phyloP scores from a whole-genome alignment of 2,797 vertebrate species.

The Alosa sapidissima region DNA sequence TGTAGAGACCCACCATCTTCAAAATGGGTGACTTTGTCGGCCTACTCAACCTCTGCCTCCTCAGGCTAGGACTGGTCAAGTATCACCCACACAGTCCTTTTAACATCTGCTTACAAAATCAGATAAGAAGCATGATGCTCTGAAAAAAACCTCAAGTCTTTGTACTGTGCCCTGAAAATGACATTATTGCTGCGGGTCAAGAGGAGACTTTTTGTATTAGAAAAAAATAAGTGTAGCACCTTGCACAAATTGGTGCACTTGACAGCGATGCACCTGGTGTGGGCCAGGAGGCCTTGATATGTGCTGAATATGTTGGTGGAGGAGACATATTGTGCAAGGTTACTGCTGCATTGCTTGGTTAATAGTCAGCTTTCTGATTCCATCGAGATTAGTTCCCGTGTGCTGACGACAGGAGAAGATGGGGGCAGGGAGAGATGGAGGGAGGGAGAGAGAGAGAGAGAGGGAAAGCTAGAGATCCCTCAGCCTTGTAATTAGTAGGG shows the following conservation, averaged over 20 bases:
- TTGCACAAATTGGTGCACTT: neutral
- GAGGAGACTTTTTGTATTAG: neutral
- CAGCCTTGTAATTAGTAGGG: constrained; percentile 74
- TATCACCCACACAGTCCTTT: constrained; percentile 5
- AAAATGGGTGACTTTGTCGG: neutral
- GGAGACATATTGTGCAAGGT: constrained; percentile 21
- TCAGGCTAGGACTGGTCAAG: neutral
- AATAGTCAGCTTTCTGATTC: constrained; percentile 34
- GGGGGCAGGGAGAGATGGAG: constrained; percentile 34
- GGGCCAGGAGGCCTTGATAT: neutral
- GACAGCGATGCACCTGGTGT: constrained; percentile 13
- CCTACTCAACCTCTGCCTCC: neutral
- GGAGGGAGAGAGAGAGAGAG: constrained; percentile 35
- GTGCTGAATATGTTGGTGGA: constrained; percentile 9
- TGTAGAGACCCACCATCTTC: neutral
- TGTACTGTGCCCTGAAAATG: constrained; percentile 13
- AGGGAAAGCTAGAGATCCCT: constrained; percentile 36
- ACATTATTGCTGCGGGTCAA: neutral
- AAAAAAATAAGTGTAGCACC: neutral
- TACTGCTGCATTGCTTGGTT: constrained; percentile 16
- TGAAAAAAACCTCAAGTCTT: neutral
- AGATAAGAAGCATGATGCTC: neutral
- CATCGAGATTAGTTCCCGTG: constrained; percentile 66
- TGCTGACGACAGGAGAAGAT: constrained; percentile 67
- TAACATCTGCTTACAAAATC: neutral